Percentiles rank a stretch among this genome's conserved stretches.
These are phyloP conservation scores for Perccottus glenii DNA, from an alignment of 2,113 vertebrate species.

Conservation along the genomic window DNA sequence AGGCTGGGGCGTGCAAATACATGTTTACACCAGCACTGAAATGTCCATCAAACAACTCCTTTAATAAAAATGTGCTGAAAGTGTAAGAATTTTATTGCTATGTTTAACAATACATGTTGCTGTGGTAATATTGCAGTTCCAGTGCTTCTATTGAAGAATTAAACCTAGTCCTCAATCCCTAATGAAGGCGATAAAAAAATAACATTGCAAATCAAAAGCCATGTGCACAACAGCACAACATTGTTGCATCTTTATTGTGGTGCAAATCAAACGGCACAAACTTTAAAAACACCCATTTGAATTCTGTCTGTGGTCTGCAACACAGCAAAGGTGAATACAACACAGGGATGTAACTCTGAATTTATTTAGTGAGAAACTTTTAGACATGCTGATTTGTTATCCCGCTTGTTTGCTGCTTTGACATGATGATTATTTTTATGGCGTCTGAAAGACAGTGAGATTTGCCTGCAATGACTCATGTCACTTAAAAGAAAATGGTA, in stretches of 20 bases:
- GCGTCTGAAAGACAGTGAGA: constrained; percentile 15
- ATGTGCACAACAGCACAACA: no score
- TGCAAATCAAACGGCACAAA: neutral
- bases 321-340: neutral
- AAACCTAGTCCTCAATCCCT: no score
- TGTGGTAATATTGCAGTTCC: neutral
- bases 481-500: neutral
- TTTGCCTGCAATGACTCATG: constrained; percentile 27
- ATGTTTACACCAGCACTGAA: constrained; percentile 17
- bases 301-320: neutral
- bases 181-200: no score
- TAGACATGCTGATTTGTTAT: neutral
- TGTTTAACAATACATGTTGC: neutral
- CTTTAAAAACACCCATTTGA: neutral
- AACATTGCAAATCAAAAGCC: no score
- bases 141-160: neutral
- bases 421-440: constrained; percentile 15
- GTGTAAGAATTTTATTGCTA: neutral
- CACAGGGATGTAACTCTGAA: neutral
- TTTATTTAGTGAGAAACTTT: neutral
- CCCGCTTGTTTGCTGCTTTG: constrained; percentile 4
- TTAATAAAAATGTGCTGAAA: constrained; percentile 2
- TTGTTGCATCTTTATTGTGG: neutral
- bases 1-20: constrained; percentile 14
- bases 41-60: constrained; percentile 6